phyloP scores from a whole-genome alignment of 2,113 vertebrate genomes.

The Chloropsis cyanopogon region DNA sequence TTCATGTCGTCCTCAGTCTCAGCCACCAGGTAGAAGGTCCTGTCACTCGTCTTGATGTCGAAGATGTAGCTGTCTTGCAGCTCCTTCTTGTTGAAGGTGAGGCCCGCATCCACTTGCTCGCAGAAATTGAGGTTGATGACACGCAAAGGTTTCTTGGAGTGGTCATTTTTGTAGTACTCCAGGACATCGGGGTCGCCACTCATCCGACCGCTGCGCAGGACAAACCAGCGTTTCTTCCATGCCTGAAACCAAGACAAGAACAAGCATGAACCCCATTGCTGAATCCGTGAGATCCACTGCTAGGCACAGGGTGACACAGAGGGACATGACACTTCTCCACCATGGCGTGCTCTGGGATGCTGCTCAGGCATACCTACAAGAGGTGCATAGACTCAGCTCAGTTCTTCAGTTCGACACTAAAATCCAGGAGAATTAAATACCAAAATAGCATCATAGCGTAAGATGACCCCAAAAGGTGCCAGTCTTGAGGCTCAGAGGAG shows the following conservation, averaged over 20 bases:
- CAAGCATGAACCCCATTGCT: not conserved
- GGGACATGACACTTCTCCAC: fast-evolving
- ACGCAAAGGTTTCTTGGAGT: constrained; percentile 93
- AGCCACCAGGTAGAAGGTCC: constrained; percentile 96
- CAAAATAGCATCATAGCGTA: not conserved
- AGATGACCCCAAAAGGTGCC: not conserved
- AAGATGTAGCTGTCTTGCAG: constrained; percentile 98
- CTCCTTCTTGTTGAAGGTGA: constrained; percentile 98
- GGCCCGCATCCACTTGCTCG: constrained; percentile 93
- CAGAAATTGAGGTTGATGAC: constrained; percentile 97
- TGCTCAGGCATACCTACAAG: not conserved
- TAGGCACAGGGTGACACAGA: not conserved
- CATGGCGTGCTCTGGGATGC: not conserved
- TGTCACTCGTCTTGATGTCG: constrained; percentile 94
- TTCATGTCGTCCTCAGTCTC: constrained; percentile 99
- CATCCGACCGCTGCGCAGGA: constrained; percentile 96
- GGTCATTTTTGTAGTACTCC: constrained; percentile 98
- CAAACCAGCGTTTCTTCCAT: constrained; percentile 99
- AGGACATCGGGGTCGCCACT: constrained; percentile 96
- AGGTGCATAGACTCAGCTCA: not conserved
- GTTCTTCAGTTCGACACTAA: not conserved
- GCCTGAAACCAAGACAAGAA: constrained; percentile 74
- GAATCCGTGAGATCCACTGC: not conserved
- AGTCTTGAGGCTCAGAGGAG: not conserved
- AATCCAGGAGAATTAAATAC: not conserved